A percentile compares a stretch with the other conserved stretches of the same genome.
These are phyloP conservation scores for honey bee (Apis mellifera) DNA, from an alignment of 1,140 invertebrate genomes.

Conservation along the genomic window Amel_HAv3.1 CM009941.2:10008001-10008500, in stretches of 20 bases:
- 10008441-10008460: conserved; percentile 74
- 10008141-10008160: background rate
- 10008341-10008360: conserved; percentile 57
- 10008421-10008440: conserved; percentile 81
- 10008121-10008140: background rate
- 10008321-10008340: conserved; percentile 59
- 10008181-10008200: conserved; percentile 17
- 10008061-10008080: background rate
- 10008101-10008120: conserved; percentile 7
- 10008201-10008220: conserved; percentile 68
- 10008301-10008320: conserved; percentile 72
- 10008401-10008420: conserved; percentile 77
- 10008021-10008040: background rate
- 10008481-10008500: conserved; percentile 74
- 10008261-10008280: conserved; percentile 66
- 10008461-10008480: conserved; percentile 67
- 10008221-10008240: conserved; percentile 71
- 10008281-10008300: conserved; percentile 60
- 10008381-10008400: conserved; percentile 56
- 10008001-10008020: background rate
- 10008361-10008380: conserved; percentile 25
- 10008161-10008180: background rate
- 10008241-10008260: conserved; percentile 54
- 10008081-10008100: background rate
- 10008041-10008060: background rate